A percentile compares a stretch with the other conserved stretches of the same genome.
Evolutionary conservation across 2,113 vertebrate species (phyloP).

Genomic region (Macquaria australasica): DNA sequence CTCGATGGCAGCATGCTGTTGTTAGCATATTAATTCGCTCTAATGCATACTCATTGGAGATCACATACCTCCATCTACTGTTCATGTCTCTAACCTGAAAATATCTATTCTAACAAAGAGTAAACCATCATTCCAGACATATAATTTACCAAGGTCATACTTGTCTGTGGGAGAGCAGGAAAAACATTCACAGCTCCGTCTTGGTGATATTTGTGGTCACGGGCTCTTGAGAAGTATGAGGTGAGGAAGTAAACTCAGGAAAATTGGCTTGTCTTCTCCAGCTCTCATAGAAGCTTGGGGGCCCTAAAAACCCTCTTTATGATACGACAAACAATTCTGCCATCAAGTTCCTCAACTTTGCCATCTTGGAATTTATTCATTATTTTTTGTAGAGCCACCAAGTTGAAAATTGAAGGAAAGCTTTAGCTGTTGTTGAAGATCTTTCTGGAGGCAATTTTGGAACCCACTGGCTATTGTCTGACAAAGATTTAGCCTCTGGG

Average conservation of each 20-base stretch:
- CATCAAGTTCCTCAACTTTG: constrained; percentile 4
- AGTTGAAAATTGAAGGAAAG: constrained; percentile 2
- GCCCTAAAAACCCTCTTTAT: constrained; percentile 11
- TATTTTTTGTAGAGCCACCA: background rate
- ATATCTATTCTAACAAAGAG: background rate
- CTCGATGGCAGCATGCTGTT: constrained; percentile 3
- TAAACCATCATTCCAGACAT: constrained; percentile 9
- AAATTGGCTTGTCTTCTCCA: constrained; percentile 24
- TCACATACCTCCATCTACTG: background rate
- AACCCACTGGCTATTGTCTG: too few relatives aligned
- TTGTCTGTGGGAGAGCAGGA: constrained; percentile 8
- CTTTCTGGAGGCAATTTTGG: background rate
- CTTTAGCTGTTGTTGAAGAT: background rate
- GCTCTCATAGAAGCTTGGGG: constrained; percentile 6
- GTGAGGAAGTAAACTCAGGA: constrained; percentile 30
- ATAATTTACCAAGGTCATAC: constrained; percentile 19
- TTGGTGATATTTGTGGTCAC: constrained; percentile 18
- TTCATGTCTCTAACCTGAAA: background rate
- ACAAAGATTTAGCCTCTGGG: too few relatives aligned
- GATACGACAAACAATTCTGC: constrained; percentile 18
- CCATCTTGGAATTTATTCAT: background rate
- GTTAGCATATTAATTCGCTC: constrained; percentile 16
- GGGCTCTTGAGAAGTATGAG: constrained; percentile 21
- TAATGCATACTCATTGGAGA: constrained; percentile 27
- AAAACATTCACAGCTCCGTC: background rate